A percentile compares a stretch with the other conserved stretches of the same genome.
Evolutionary conservation across 2,113 vertebrate species (phyloP).

Genomic region (Mormoops blainvillei): DNA sequence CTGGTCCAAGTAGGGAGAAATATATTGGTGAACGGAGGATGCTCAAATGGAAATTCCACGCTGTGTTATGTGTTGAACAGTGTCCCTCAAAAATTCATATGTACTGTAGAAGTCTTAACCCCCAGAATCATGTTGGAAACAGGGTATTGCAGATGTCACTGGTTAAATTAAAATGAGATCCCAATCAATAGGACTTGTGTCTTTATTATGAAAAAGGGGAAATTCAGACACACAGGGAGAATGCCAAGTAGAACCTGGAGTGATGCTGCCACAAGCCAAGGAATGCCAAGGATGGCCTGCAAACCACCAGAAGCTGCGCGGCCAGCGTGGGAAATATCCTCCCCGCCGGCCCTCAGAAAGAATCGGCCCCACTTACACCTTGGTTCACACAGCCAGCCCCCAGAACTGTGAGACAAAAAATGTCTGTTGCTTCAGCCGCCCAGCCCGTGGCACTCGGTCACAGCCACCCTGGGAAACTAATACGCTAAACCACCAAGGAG

Average conservation of each 20-base stretch:
- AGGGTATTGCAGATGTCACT: background rate
- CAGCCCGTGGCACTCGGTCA: no score
- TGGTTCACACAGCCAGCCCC: background rate
- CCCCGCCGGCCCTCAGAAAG: background rate
- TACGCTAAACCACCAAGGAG: background rate
- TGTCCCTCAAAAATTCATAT: background rate
- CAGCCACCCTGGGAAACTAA: background rate
- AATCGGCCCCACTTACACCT: rapidly evolving
- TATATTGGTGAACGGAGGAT: background rate
- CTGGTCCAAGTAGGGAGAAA: background rate
- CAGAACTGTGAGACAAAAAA: background rate
- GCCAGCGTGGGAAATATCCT: background rate
- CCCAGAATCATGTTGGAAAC: background rate
- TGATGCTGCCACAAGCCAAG: background rate
- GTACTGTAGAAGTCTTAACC: background rate
- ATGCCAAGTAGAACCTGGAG: rapidly evolving
- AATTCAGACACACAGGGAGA: background rate
- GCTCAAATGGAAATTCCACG: background rate
- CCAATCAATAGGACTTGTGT: rapidly evolving
- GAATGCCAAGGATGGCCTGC: background rate
- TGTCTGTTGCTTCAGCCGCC: background rate
- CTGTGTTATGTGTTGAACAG: background rate
- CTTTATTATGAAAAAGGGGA: background rate
- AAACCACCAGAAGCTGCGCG: background rate
- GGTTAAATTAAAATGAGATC: background rate